Percentiles rank a stretch among this genome's conserved stretches.
Conservation (phyloP, 2,888 invertebrate genomes). For the Metellina segmentata region DNA sequence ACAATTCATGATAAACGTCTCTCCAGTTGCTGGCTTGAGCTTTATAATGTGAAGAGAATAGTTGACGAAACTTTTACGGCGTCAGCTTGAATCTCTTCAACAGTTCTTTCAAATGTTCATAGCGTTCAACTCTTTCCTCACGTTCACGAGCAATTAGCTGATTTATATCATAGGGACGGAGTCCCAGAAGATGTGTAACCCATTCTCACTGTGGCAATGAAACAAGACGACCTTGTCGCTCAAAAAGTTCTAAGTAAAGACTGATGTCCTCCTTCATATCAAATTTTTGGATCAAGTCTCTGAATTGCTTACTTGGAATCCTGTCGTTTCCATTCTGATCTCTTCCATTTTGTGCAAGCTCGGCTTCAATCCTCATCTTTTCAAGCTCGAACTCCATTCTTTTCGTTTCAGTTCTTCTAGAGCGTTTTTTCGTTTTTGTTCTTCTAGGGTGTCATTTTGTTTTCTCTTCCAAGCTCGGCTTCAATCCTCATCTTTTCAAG, state of each 20-base stretch:
- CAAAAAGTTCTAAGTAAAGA: slow-evolving; percentile 2
- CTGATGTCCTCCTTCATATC: neutral
- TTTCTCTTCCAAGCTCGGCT: no score
- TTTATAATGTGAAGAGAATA: slow-evolving; percentile 4
- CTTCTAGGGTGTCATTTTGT: no score
- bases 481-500: no score
- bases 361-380: no score
- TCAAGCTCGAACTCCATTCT: no score
- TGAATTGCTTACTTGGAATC: neutral
- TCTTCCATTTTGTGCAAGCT: no score
- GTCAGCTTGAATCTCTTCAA: slow-evolving; percentile 18
- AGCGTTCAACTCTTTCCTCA: neutral
- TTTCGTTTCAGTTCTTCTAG: no score
- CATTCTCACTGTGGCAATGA: slow-evolving; percentile 2
- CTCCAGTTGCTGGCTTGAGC: neutral
- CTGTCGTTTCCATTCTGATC: neutral
- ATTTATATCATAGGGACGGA: neutral
- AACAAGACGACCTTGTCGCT: slow-evolving; percentile 21
- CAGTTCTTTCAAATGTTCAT: neutral
- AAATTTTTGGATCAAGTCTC: neutral
- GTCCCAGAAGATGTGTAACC: neutral
- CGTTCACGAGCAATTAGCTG: slow-evolving; percentile 9
- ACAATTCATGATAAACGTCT: slow-evolving; percentile 25
- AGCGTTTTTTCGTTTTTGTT: no score
- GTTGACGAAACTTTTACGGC: slow-evolving; percentile 18